Percentiles rank a stretch among this genome's conserved stretches.
phyloP scores from a whole-genome alignment of 2,797 vertebrate species.

The Sciaenops ocellatus region DNA sequence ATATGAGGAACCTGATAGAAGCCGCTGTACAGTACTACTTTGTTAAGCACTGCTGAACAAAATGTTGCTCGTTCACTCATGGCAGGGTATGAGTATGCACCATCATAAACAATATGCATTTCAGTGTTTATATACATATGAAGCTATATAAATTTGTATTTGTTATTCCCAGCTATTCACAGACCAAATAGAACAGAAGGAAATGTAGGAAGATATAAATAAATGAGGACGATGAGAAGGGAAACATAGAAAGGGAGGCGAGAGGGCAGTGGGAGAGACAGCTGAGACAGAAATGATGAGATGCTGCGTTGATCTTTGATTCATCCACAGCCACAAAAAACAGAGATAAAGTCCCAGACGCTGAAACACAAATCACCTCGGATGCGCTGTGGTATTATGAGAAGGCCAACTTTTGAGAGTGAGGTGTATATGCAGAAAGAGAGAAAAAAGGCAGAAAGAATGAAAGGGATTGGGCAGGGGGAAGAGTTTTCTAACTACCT shows the following conservation, averaged over 20 bases:
- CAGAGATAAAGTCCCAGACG: conserved; percentile 43
- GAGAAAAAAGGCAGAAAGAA: conserved; percentile 23
- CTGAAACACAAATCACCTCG: conserved; percentile 51
- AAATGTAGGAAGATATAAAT: conserved; percentile 55
- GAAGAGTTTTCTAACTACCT: conserved; percentile 38
- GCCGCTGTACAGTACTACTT: conserved; percentile 30
- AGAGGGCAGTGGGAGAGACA: conserved; percentile 44
- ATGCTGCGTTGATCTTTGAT: conserved; percentile 51
- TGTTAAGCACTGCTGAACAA: conserved; percentile 46
- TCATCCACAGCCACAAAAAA: conserved; percentile 46
- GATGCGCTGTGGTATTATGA: conserved; percentile 29
- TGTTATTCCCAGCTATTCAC: conserved; percentile 26
- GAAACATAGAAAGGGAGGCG: conserved; percentile 11
- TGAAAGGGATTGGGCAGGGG: conserved; percentile 32
- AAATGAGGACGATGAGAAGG: conserved; percentile 50
- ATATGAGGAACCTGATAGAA: conserved; percentile 63
- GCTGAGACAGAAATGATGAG: conserved; percentile 39
- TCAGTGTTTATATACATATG: not conserved
- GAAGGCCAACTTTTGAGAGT: conserved; percentile 16
- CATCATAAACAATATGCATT: not conserved
- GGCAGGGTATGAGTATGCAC: not conserved
- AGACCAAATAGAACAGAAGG: conserved; percentile 23
- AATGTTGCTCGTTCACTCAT: conserved; percentile 35
- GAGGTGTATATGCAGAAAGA: conserved; percentile 17
- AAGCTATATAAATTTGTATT: not conserved